Evolutionary conservation across 2,888 invertebrate genomes (phyloP), one percentile per base, ranked within the genome.

Genomic region (Metallyticus violacea): DNA sequence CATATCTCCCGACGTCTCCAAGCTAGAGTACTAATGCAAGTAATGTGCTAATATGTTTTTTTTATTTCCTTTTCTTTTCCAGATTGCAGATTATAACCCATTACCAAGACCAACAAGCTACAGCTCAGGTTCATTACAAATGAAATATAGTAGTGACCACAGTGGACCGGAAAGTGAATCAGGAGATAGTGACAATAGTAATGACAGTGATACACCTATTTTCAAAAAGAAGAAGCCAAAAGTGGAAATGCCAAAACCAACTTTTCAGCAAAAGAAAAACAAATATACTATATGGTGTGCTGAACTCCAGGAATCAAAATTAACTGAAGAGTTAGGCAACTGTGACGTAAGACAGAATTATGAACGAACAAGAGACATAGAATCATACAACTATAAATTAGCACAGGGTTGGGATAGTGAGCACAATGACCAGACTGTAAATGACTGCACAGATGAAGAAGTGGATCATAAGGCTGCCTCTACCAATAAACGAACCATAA

Each of bases 251-350:
- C 93, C 92, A 89, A 92, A 93, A 88, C 88, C 85, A 89, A 93
- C 87, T 91, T 92, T 5, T 93, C 90, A 88, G 89, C 87, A 79
- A 91, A 94, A 93, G 89, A 94, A 93, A 88, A 95, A 95, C 87
- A 95, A 95, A 91, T 97, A 97, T 90, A 96, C 96, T 91, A 94
- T 97, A 89, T 97, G 97, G 97, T 93, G 94, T 89, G 92, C 92
- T 1, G 93, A 93, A 88, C 91, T 93, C n/a, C 95, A 97, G 92
- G 97, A 97, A 91, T 97, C 97, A 89, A 93, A 96, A 0, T 91
- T 97, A 85, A 95, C 96, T 29, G 96, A 97, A 90, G 95, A 96
- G 89, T 94, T 97, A 92, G 94, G 95, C 15, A 94, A 94, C 79
- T 96, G 96, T 91, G 96, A 96, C 91, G 97, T 97, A 9, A 87